phyloP scores from a whole-genome alignment of 1,140 invertebrate species.

The Temnothorax longispinosus region DNA sequence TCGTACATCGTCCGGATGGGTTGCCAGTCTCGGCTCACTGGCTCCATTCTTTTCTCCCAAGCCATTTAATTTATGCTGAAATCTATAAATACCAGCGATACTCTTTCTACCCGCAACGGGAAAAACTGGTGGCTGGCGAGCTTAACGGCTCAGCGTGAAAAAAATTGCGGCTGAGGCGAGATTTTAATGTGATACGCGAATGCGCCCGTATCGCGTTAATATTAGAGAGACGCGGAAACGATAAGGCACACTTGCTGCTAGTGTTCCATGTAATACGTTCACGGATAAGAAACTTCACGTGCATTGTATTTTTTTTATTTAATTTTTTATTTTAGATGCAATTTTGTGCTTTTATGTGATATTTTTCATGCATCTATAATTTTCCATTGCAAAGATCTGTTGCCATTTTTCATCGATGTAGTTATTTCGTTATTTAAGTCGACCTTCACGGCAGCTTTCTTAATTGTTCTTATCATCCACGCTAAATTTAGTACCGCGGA shows the following conservation, averaged over 20 bases:
- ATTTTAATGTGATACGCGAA: slow-evolving; percentile 59
- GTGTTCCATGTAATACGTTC: background rate
- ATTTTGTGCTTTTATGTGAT: background rate
- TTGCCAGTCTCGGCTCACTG: slow-evolving; percentile 75
- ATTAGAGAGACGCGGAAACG: slow-evolving; percentile 54
- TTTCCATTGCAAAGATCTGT: background rate
- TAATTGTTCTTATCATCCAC: slow-evolving; percentile 16
- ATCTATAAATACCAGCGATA: slow-evolving; percentile 73
- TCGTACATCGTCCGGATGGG: slow-evolving; percentile 74
- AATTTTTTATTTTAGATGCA: background rate
- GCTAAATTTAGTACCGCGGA: slow-evolving; percentile 22
- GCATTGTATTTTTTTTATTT: background rate
- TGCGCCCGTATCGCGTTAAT: slow-evolving; percentile 54
- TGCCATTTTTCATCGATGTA: background rate
- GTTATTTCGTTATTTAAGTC: slow-evolving; percentile 25
- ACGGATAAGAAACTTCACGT: background rate
- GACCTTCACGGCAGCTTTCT: slow-evolving; percentile 21
- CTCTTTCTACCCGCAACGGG: slow-evolving; percentile 52
- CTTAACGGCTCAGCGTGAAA: slow-evolving; percentile 48
- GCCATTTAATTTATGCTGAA: slow-evolving; percentile 77
- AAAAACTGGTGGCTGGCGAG: slow-evolving; percentile 55
- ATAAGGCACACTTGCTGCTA: slow-evolving; percentile 33
- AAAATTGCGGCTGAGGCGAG: slow-evolving; percentile 67
- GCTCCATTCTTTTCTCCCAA: slow-evolving; percentile 74
- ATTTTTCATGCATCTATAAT: background rate